Conservation (phyloP, 1,140 invertebrate species). For the Temnothorax nylanderi region DNA sequence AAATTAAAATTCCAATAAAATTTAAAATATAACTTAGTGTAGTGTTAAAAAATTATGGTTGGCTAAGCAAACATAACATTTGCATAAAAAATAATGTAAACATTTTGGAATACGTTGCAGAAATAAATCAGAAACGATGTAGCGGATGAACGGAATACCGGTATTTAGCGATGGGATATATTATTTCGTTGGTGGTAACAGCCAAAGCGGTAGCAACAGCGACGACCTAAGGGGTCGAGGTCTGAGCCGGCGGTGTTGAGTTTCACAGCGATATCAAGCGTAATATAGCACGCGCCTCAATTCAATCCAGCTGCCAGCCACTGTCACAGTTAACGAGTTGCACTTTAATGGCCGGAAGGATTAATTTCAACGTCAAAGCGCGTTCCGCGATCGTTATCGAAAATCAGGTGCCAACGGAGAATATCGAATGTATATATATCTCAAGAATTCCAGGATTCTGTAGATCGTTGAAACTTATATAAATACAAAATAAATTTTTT, state of each 20-base stretch:
- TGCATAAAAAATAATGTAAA: neutral
- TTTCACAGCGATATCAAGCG: constrained; percentile 76
- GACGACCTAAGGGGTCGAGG: constrained; percentile 70
- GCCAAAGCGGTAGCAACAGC: constrained; percentile 63
- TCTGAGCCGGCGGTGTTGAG: constrained; percentile 73
- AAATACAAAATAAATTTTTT: neutral
- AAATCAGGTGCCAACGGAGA: constrained; percentile 61
- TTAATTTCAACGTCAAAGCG: constrained; percentile 67
- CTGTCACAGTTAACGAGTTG: constrained; percentile 69
- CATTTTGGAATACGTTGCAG: neutral
- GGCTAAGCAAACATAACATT: neutral
- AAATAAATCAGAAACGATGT: constrained; percentile 1
- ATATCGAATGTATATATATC: neutral
- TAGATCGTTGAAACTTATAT: neutral
- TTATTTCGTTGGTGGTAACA: constrained; percentile 55
- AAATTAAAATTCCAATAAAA: neutral
- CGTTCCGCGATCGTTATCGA: constrained; percentile 41
- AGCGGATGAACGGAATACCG: constrained; percentile 13
- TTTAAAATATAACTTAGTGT: neutral
- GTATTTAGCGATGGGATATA: constrained; percentile 57
- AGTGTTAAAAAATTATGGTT: neutral
- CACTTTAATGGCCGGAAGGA: constrained; percentile 72
- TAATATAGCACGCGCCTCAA: constrained; percentile 79
- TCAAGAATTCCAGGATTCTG: neutral
- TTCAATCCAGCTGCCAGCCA: constrained; percentile 75